Evolutionary conservation across 2,888 invertebrate genomes (phyloP), one percentile per base, ranked within the genome.

Genomic region (Tachina fera): DNA sequence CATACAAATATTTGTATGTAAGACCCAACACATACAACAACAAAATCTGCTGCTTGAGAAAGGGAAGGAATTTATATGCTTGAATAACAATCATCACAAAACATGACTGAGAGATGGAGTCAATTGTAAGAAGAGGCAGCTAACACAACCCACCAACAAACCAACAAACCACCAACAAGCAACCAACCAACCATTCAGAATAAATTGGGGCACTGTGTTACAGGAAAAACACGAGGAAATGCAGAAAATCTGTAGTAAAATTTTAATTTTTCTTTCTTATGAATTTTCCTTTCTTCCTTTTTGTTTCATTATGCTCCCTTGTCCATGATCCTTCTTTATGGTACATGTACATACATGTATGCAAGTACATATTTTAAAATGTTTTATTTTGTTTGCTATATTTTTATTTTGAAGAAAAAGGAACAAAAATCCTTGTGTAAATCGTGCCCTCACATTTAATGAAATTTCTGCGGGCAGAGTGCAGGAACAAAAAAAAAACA

Each of bases 31-130:
- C 16, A 56, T 19, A 16, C 22, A 71, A 80, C 49, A 39, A 47
- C 9, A 22, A 22, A 22, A 19, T 63, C 63, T 84, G 63, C 39
- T 72, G 63, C 65, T 45, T 49, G 47, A 60, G 53, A 45, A 72
- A 53, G 13, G 72, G 60, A 77, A 61, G 68, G 81, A 84, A 81
- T 77, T 84, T 77, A 72, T 76, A 74, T 79, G 83, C 83, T 75
- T 84, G 83, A 75, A 75, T 79, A 65, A 84, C 49, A 84, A 79
- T 83, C 72, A 77, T 77, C 43, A 74, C 68, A 72, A 76, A 71
- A 84, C 75, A 72, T 49, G 80, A 65, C 75, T 60, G 61, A 81
- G 45, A 77, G 67, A 60, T 72, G 77, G 61, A 77, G 61, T 47
- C 60, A 51, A 74, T 43, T 74, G 74, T 51, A 61, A 68, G 71